These are phyloP conservation scores for Tetraneura akinire DNA, from an alignment of 1,140 invertebrate species.

Conservation along the genomic window DNA sequence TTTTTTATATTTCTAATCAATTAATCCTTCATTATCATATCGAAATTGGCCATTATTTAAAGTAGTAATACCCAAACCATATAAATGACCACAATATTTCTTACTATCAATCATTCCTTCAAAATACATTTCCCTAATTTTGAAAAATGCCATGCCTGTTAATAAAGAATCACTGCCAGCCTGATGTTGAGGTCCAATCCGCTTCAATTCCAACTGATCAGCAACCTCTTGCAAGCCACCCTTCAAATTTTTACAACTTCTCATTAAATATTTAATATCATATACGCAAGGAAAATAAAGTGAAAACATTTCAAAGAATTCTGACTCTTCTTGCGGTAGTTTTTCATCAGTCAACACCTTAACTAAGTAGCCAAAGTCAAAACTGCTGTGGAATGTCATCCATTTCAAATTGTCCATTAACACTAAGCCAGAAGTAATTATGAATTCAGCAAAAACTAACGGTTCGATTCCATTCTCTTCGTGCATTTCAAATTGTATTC, in stretches of 20 bases:
- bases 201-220: constrained; percentile 83
- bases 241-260: constrained; percentile 96
- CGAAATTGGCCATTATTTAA: constrained; percentile 45
- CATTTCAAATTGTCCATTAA: constrained; percentile 94
- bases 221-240: constrained; percentile 96
- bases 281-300: constrained; percentile 96
- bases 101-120: constrained; percentile 97
- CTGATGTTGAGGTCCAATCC: constrained; percentile 96
- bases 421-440: constrained; percentile 96
- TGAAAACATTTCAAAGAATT: constrained; percentile 91
- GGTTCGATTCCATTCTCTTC: constrained; percentile 97
- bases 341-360: constrained; percentile 86
- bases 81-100: constrained; percentile 92
- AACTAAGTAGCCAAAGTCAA: constrained; percentile 98
- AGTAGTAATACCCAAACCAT: constrained; percentile 72
- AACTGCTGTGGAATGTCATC: constrained; percentile 95
- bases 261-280: constrained; percentile 98
- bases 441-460: constrained; percentile 91
- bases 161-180: constrained; percentile 96
- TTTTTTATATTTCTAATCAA: not conserved
- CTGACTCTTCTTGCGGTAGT: constrained; percentile 86
- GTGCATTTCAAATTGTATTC: constrained; percentile 96
- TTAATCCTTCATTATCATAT: constrained; percentile 28
- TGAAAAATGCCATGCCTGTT: constrained; percentile 98
- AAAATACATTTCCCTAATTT: constrained; percentile 99